Evolutionary conservation across 2,888 invertebrate genomes (phyloP).

Genomic region (Micoletzkya japonica): DNA sequence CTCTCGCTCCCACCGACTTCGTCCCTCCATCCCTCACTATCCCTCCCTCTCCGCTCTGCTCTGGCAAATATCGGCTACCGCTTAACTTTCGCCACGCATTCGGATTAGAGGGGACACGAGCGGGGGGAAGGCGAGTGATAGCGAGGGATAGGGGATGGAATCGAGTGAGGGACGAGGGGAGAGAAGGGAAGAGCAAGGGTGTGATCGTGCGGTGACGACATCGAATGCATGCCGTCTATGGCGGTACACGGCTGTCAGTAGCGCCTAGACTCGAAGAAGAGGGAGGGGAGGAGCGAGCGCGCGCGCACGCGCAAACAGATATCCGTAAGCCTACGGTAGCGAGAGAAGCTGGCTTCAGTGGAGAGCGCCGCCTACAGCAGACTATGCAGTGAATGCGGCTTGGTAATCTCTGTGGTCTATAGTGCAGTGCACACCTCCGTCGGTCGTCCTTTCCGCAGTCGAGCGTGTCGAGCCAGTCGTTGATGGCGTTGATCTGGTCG

Average conservation of each 20-base stretch:
- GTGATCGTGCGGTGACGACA: neutral
- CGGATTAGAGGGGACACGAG: neutral
- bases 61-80: too few relatives aligned
- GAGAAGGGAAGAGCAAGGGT: neutral
- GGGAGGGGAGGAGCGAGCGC: neutral
- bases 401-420: too few relatives aligned
- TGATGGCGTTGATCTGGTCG: slow-evolving; percentile 58
- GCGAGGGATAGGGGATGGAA: neutral
- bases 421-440: slow-evolving; percentile 43
- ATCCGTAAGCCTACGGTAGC: neutral
- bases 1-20: slow-evolving; percentile 11
- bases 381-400: neutral
- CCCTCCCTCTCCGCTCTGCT: too few relatives aligned
- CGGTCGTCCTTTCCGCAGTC: slow-evolving; percentile 41
- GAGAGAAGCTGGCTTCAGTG: neutral
- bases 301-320: neutral
- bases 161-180: neutral
- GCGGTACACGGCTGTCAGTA: too few relatives aligned
- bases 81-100: too few relatives aligned
- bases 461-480: slow-evolving; percentile 61
- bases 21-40: neutral
- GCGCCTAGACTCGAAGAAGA: neutral
- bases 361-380: too few relatives aligned
- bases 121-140: neutral
- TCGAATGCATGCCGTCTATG: neutral